Percentiles rank a stretch among this genome's conserved stretches.
Conservation (phyloP, 2,113 vertebrate species). For the Typhlomys cinereus region DNA sequence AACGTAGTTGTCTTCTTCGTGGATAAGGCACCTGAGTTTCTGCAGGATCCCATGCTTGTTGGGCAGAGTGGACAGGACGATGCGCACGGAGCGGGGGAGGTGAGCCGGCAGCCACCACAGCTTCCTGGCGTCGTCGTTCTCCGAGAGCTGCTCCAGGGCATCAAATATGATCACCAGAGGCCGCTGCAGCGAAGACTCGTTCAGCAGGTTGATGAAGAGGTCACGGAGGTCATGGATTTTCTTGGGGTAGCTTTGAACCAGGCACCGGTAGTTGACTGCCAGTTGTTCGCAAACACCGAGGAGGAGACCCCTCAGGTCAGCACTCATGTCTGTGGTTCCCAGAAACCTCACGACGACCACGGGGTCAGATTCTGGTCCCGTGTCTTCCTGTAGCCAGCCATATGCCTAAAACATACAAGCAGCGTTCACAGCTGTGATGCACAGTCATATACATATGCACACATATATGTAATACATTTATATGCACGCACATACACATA, state of each 20-base stretch:
- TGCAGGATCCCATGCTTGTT: constrained; percentile 98
- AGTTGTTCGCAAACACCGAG: constrained; percentile 98
- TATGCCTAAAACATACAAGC: constrained; percentile 91
- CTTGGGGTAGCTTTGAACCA: constrained; percentile 96
- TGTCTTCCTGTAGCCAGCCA: constrained; percentile 95
- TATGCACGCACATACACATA: no score
- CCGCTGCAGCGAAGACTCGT: constrained; percentile 94
- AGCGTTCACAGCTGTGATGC: constrained; percentile 11
- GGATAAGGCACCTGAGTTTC: constrained; percentile 94
- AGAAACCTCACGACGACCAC: constrained; percentile 96
- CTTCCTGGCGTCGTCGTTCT: constrained; percentile 94
- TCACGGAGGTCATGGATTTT: constrained; percentile 97
- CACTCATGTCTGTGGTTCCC: constrained; percentile 93
- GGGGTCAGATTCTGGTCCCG: constrained; percentile 96
- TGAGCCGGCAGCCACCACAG: constrained; percentile 98
- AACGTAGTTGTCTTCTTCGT: constrained; percentile 93
- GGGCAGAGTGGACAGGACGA: constrained; percentile 96
- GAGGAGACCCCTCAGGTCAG: constrained; percentile 93
- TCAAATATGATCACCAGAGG: constrained; percentile 96
- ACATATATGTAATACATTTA: no score
- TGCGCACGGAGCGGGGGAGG: constrained; percentile 94
- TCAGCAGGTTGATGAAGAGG: constrained; percentile 95
- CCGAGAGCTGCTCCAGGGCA: constrained; percentile 95
- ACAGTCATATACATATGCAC: not conserved
- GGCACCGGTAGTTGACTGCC: constrained; percentile 95